Percentiles rank a stretch among this genome's conserved stretches.
Evolutionary conservation across 2,113 vertebrate genomes (phyloP).

Genomic region (Mus pahari): DNA sequence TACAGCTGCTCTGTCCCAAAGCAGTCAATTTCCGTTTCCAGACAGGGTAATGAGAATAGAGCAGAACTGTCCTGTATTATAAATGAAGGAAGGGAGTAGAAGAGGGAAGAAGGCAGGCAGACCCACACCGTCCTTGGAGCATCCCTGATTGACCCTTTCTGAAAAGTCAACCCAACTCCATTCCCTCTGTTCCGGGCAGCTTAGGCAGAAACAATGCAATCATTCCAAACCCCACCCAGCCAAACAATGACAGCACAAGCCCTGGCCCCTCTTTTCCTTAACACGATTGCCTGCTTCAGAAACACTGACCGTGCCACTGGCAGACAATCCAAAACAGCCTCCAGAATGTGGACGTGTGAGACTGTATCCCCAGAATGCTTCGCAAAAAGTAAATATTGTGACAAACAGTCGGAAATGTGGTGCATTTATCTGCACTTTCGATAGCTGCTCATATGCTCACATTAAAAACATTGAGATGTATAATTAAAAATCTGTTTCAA

Average conservation of each 20-base stretch:
- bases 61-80: not conserved
- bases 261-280: conserved; percentile 55
- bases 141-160: not conserved
- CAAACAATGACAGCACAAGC: conserved; percentile 44
- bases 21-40: not conserved
- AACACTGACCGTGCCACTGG: conserved; percentile 50
- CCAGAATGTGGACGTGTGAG: conserved; percentile 48
- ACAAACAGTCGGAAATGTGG: conserved; percentile 75
- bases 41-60: not conserved
- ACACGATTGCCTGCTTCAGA: too few species aligned
- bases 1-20: not conserved
- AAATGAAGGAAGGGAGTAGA: not conserved
- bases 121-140: not conserved
- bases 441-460: conserved; percentile 78
- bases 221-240: not conserved
- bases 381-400: conserved; percentile 78
- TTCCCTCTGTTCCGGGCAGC: not conserved
- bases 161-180: not conserved
- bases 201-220: not conserved
- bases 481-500: conserved; percentile 79
- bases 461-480: conserved; percentile 74
- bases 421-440: conserved; percentile 70
- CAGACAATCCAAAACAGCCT: conserved; percentile 72
- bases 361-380: conserved; percentile 57
- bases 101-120: not conserved